These are phyloP conservation scores for Amazona guildingii DNA, from an alignment of 2,113 vertebrate genomes.

Conservation along the genomic window DNA sequence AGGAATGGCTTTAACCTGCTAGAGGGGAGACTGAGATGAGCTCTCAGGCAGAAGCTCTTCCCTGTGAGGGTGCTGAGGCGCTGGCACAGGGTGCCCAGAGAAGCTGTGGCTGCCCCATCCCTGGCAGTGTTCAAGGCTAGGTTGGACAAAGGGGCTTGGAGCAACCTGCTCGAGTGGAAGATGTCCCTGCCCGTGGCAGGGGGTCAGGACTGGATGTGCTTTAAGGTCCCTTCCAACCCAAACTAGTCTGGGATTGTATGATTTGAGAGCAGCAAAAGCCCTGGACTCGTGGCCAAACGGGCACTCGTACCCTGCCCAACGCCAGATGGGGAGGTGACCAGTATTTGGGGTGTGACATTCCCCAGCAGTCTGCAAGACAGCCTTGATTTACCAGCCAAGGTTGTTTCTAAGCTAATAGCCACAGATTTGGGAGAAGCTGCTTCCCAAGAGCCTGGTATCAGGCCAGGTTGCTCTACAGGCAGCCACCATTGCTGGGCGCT, in stretches of 20 bases:
- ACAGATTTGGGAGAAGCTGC: not conserved
- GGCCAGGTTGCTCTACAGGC: not conserved
- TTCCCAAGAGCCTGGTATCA: not conserved
- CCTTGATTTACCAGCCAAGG: not conserved
- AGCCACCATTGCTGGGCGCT: not conserved
- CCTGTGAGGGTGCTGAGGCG: not conserved
- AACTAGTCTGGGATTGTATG: not conserved
- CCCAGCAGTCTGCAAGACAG: not conserved
- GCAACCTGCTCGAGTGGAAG: not conserved
- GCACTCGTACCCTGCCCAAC: rapidly evolving
- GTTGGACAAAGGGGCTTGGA: not conserved
- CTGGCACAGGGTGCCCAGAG: too few relatives aligned
- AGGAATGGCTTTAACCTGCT: not conserved
- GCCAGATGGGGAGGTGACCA: not conserved
- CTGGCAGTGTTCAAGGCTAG: not conserved
- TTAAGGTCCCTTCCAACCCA: not conserved
- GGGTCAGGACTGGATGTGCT: not conserved
- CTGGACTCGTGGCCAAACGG: rapidly evolving
- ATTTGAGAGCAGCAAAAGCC: not conserved
- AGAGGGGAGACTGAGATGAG: not conserved
- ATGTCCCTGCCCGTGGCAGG: not conserved
- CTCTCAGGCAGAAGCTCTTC: not conserved
- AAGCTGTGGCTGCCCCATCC: not conserved
- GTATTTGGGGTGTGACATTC: not conserved
- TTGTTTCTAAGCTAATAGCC: not conserved